Evolutionary conservation across 2,888 invertebrate genomes (phyloP).

Genomic region (Thumatha senex): DNA sequence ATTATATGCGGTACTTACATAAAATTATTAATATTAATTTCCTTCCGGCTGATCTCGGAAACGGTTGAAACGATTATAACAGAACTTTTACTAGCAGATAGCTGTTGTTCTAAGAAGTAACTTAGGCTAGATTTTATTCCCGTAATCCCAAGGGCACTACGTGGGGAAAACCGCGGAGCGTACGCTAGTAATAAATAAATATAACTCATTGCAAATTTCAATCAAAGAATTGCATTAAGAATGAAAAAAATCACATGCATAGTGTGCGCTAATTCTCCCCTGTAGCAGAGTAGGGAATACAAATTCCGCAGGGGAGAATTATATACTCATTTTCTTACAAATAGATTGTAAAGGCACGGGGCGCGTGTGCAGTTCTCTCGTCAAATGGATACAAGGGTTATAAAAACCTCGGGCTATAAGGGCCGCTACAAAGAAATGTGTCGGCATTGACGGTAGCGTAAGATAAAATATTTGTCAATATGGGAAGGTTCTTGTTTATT

Average conservation of each 20-base stretch:
- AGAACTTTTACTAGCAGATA: no score
- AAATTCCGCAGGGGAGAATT: constrained; percentile 70
- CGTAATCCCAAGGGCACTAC: no score
- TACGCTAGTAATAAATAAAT: no score
- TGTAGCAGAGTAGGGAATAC: constrained; percentile 57
- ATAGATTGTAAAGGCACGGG: constrained; percentile 73
- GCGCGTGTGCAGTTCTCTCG: constrained; percentile 51
- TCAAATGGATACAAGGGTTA: constrained; percentile 64
- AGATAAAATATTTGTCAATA: no score
- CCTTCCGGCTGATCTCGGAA: no score
- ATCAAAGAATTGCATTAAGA: neutral
- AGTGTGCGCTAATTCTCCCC: constrained; percentile 36
- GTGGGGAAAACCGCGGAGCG: no score
- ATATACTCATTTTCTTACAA: constrained; percentile 75
- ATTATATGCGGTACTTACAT: no score
- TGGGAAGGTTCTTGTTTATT: no score
- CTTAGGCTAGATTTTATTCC: no score
- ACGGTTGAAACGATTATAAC: no score
- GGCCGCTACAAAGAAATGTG: constrained; percentile 56
- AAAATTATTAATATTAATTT: no score
- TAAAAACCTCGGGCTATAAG: constrained; percentile 54
- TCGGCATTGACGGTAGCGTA: constrained; percentile 43
- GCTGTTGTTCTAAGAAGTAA: no score
- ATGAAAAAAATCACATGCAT: constrained; percentile 8
- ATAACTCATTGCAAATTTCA: neutral